These are phyloP conservation scores for Trichonephila clavipes DNA, from an alignment of 1,140 invertebrate genomes.

Conservation along the genomic window DNA sequence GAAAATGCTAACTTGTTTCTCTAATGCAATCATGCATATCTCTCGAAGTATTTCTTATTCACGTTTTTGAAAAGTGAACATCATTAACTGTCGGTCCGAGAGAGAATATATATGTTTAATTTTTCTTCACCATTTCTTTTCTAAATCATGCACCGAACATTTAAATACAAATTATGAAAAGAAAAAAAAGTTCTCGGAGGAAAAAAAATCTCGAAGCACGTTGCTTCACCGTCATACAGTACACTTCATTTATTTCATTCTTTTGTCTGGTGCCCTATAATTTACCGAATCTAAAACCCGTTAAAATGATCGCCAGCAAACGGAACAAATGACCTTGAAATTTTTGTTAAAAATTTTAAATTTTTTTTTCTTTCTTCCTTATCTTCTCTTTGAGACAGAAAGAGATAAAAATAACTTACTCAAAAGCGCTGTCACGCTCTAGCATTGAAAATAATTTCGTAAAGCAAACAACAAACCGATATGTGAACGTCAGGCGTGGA, in stretches of 20 bases:
- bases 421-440: slow-evolving; percentile 17
- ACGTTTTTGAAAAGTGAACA: too few species aligned
- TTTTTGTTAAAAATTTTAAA: neutral
- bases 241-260: neutral
- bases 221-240: too few species aligned
- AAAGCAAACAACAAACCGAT: slow-evolving; percentile 53
- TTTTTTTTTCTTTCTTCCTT: too few species aligned
- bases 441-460: slow-evolving; percentile 40
- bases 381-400: neutral
- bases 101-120: neutral
- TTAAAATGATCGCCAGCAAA: neutral
- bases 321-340: slow-evolving; percentile 55
- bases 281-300: slow-evolving; percentile 4
- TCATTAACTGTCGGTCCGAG: too few species aligned
- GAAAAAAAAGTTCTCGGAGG: neutral
- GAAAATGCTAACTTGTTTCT: too few species aligned
- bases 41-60: too few species aligned
- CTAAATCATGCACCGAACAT: neutral
- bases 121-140: neutral
- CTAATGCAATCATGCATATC: too few species aligned
- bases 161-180: neutral
- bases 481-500: slow-evolving; percentile 31
- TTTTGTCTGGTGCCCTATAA: neutral
- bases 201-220: too few species aligned
- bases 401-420: slow-evolving; percentile 14